Evolutionary conservation across 2,113 vertebrate genomes (phyloP), one percentile per base, ranked within the genome.

Genomic region (Zapus hudsonius): DNA sequence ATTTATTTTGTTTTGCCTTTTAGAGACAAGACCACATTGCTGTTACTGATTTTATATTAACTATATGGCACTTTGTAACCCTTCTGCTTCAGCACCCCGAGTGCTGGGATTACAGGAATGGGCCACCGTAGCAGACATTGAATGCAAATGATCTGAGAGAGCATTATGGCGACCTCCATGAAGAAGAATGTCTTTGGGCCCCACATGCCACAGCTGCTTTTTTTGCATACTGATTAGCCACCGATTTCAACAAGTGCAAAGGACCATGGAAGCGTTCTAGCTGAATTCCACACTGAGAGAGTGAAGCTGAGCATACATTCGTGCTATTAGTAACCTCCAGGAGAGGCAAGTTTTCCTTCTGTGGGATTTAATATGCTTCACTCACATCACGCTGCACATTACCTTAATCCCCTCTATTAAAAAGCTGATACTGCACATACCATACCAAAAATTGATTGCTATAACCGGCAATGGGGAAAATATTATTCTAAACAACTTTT

Each of bases 401-500:
- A 40, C 44, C 29, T 84, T 63, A 57, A 29, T 59, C 23, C 22
- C 2, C 19, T 87, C n/a, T 15, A 13, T 20, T 79, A 23, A 66
- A 75, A 76, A 55, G 1, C 40, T 78, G 7, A 90, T 89, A 57
- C 15, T 57, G 7, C 27, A 79, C 20, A 86, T 15, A 36, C 4
- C 15, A 55, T 16, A 11, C 67, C 73, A 82, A 84, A 91, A 47
- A 22, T 6, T 40, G 64, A 38, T 12, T 47, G 31, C 16, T 20
- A 2, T 44, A 73, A 44, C 12, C 29, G 52, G 36, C 9, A 59
- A 31, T 52, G 4, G 11, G 92, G 33, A 83, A 67, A 29, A 70
- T 76, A 3, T 31, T 83, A 52, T n/a, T 87, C 80, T 81, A 67
- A 72, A 23, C 3, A 93, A 92, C 2, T 57, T 75, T 76, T 67